phyloP scores from a whole-genome alignment of 2,888 invertebrate genomes.

The Callosobruchus maculatus region DNA sequence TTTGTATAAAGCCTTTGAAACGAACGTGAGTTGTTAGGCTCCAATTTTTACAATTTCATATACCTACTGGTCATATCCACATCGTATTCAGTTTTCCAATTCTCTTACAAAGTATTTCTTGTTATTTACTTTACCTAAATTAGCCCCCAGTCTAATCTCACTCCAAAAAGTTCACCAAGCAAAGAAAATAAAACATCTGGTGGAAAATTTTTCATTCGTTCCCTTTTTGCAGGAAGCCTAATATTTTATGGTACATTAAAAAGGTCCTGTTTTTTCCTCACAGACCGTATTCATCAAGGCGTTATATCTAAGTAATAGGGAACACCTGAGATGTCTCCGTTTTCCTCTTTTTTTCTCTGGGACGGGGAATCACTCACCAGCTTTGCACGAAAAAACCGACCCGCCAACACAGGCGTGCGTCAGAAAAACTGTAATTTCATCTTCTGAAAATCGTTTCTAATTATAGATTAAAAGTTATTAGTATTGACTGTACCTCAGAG shows the following conservation, averaged over 20 bases:
- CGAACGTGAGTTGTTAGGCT: no score
- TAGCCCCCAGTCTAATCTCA: neutral
- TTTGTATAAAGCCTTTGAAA: no score
- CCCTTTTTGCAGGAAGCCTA: neutral
- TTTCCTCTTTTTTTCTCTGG: neutral
- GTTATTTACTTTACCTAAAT: neutral
- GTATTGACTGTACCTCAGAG: no score
- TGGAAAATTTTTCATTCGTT: neutral
- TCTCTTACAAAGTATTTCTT: no score
- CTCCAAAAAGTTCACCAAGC: neutral
- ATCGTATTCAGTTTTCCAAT: no score
- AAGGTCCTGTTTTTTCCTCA: neutral
- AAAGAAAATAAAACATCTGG: neutral
- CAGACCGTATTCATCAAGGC: neutral
- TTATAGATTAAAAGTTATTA: no score
- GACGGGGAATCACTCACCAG: neutral
- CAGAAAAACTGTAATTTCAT: no score
- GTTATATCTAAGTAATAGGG: neutral
- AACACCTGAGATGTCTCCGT: neutral
- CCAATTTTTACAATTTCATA: no score
- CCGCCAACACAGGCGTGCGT: neutral
- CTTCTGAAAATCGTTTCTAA: no score
- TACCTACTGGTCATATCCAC: no score
- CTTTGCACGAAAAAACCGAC: neutral
- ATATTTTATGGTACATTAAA: neutral